Base-by-base conservation (phyloP, 1,140 invertebrate genomes). In the Acromyrmex charruanus region DNA sequence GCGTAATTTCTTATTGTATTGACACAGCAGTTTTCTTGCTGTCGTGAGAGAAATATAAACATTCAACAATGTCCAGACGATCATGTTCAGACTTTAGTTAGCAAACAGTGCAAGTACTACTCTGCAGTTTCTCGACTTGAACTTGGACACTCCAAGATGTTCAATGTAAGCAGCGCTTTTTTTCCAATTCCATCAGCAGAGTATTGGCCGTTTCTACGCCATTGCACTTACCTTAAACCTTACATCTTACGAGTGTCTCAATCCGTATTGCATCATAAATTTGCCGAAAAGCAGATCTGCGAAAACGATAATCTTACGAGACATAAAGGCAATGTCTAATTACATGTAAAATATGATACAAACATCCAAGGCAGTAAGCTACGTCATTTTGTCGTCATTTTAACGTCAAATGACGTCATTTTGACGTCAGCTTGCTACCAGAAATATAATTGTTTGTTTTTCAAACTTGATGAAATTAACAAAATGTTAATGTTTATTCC, bases 261-360 rank as follows among this genome's bases (percentile, higher is more conserved):
- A 35, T 18, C 4, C 0, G 9, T 75, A 9, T 84, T 84, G 80
- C 80, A 51, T 84, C 80, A 84, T 69, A 18, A 39, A 59, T 10
- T 12, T 18, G 4, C 2, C 25, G 18, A 59, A 59, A 74, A 25
- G 16, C 6, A 35, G 6, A 35, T 35, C 5, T 84, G 80, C 3
- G 25, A 25, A 84, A 72, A 74, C 6, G 6, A 25, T 61, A 74
- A 74, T 7, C 12, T 10, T 7, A 14, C 5, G 39, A 49, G 0
- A 21, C 10, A 35, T 25, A 25, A 59, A 61, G 0, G 14, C 14
- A 5, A 51, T 55, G 31, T 79, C 14, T 39, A 66, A 31, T 49
- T 18, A 25, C 39, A 69, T 12, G 2, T 44, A 14, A 68, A 68
- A 68, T 5, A 14, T 63, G 31, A 1, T 21, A 39, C 12, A 14